These are phyloP conservation scores for Seira sanloemensis DNA, from an alignment of 2,888 invertebrate genomes.

Conservation along the genomic window DNA sequence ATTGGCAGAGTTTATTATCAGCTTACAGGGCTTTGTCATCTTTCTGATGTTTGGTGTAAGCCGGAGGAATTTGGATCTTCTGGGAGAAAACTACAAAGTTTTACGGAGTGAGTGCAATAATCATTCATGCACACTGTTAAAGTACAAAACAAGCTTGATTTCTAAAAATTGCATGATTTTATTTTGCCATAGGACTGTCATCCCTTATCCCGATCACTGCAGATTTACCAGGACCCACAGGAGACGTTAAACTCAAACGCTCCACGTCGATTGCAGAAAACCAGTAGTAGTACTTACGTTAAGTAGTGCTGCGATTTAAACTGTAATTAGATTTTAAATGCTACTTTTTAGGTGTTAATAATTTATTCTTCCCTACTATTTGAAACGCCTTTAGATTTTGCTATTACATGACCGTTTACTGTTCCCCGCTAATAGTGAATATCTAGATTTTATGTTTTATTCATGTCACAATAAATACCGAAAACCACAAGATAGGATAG, in stretches of 20 bases:
- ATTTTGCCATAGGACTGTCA: constrained; percentile 39
- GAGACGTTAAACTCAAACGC: constrained; percentile 45
- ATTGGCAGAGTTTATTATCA: constrained; percentile 60
- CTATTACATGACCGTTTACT: too few species aligned
- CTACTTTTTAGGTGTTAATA: too few species aligned
- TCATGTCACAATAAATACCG: too few species aligned
- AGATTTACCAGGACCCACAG: constrained; percentile 49
- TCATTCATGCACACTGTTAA: too few species aligned
- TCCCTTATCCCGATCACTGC: constrained; percentile 50
- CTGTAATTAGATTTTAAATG: too few species aligned
- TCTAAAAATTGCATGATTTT: not conserved
- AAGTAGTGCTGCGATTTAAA: too few species aligned
- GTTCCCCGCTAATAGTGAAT: too few species aligned
- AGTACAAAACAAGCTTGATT: too few species aligned
- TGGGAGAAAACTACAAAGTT: constrained; percentile 64
- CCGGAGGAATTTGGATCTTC: constrained; percentile 59
- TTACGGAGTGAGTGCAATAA: constrained; percentile 49
- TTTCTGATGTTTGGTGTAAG: constrained; percentile 66
- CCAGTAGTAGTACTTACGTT: not conserved
- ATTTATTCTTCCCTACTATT: too few species aligned
- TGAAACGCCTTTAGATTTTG: too few species aligned
- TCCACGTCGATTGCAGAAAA: constrained; percentile 37
- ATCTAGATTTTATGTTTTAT: too few species aligned
- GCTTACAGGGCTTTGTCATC: constrained; percentile 65
- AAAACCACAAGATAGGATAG: too few species aligned